A percentile compares a stretch with the other conserved stretches of the same genome.
Evolutionary conservation across 2,888 invertebrate species (phyloP).

Genomic region (Augochlorella aurata): DNA sequence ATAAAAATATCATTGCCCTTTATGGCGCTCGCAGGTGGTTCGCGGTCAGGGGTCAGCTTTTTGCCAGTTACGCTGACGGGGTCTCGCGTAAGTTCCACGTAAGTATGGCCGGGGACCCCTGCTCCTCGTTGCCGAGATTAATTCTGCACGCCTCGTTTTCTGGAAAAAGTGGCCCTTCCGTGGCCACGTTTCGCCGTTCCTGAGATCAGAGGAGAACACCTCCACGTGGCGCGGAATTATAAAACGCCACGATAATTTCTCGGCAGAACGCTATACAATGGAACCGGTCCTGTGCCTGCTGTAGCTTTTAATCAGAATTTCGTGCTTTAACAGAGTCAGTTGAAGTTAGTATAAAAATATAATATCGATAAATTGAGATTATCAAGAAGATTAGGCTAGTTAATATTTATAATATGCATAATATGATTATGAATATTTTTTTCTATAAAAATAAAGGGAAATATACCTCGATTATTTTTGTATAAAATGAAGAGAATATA

Average conservation of each 20-base stretch:
- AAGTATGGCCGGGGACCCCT: slow-evolving; percentile 4
- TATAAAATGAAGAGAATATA: too few relatives aligned
- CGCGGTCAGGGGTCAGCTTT: slow-evolving; percentile 79
- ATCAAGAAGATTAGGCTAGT: too few relatives aligned
- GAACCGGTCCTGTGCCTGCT: too few relatives aligned
- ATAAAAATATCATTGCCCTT: slow-evolving; percentile 82
- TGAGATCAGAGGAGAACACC: not conserved
- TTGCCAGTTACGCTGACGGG: slow-evolving; percentile 40
- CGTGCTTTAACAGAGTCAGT: too few relatives aligned
- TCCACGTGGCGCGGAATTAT: not conserved
- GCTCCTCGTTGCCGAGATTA: slow-evolving; percentile 33
- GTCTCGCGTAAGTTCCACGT: slow-evolving; percentile 35
- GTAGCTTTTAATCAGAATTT: too few relatives aligned
- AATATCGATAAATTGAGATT: too few relatives aligned
- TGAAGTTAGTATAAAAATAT: too few relatives aligned
- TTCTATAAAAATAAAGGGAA: too few relatives aligned
- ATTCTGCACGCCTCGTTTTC: slow-evolving; percentile 14
- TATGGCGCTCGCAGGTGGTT: slow-evolving; percentile 78
- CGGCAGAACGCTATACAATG: too few relatives aligned
- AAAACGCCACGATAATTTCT: not conserved
- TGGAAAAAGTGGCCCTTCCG: not conserved
- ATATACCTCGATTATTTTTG: too few relatives aligned
- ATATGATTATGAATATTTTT: too few relatives aligned
- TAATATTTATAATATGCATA: too few relatives aligned
- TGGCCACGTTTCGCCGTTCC: not conserved